Evolutionary conservation across 2,888 invertebrate species (phyloP).

Genomic region (Apotomis capreana): DNA sequence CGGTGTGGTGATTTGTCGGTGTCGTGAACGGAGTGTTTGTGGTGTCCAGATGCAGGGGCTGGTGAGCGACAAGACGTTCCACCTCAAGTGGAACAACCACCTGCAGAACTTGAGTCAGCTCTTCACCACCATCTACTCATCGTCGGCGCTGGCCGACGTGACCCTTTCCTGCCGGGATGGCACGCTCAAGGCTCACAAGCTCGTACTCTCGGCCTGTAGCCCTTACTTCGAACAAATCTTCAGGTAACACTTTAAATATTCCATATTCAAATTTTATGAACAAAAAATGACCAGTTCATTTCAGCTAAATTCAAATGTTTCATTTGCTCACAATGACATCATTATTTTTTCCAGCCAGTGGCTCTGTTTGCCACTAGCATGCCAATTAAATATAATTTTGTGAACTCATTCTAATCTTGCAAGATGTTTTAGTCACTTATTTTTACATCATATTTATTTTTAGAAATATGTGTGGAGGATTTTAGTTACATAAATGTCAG

Average conservation of each 20-base stretch:
- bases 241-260: slow-evolving; percentile 65
- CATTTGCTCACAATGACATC: slow-evolving; percentile 73
- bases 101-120: slow-evolving; percentile 87
- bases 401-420: slow-evolving; percentile 39
- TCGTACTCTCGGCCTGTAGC: slow-evolving; percentile 89
- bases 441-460: slow-evolving; percentile 42
- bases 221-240: slow-evolving; percentile 90
- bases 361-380: slow-evolving; percentile 30
- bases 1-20: slow-evolving; percentile 74
- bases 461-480: slow-evolving; percentile 35
- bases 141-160: slow-evolving; percentile 87
- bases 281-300: slow-evolving; percentile 43
- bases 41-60: slow-evolving; percentile 82
- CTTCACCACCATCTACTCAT: slow-evolving; percentile 87
- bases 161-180: slow-evolving; percentile 89
- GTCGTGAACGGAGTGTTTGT: slow-evolving; percentile 65
- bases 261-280: slow-evolving; percentile 37
- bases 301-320: slow-evolving; percentile 54
- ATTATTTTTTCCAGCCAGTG: slow-evolving; percentile 66
- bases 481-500: slow-evolving; percentile 57
- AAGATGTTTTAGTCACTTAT: slow-evolving; percentile 38
- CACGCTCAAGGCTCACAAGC: slow-evolving; percentile 87
- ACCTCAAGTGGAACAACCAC: slow-evolving; percentile 89
- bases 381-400: slow-evolving; percentile 42
- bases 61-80: slow-evolving; percentile 87